phyloP scores from a whole-genome alignment of 2,888 invertebrate species.

The Azorinus chamasolen region DNA sequence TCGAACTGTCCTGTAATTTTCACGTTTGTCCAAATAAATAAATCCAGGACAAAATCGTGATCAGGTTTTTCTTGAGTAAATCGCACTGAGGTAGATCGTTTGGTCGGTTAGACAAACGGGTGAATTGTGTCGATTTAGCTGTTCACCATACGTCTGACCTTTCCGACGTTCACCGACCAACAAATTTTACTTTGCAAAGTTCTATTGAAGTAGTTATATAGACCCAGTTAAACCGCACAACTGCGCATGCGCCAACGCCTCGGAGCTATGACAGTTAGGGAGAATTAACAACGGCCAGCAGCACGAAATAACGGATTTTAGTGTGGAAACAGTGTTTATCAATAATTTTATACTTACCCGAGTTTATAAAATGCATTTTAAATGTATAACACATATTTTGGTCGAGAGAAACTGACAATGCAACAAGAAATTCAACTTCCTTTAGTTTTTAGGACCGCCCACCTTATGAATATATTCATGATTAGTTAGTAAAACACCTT shows the following conservation, averaged over 20 bases:
- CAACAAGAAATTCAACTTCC: constrained; percentile 15
- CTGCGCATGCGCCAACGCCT: no score
- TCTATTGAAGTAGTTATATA: constrained; percentile 61
- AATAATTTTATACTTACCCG: no score
- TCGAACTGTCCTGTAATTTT: constrained; percentile 8
- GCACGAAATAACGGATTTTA: no score
- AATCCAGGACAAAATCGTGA: no score
- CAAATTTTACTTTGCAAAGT: constrained; percentile 45
- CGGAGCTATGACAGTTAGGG: no score
- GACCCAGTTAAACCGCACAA: background rate
- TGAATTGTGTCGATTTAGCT: constrained; percentile 11
- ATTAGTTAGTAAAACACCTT: no score
- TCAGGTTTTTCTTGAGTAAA: no score
- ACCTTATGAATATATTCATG: constrained; percentile 23
- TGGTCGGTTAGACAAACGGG: constrained; percentile 46
- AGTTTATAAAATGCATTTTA: no score
- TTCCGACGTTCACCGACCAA: constrained; percentile 60
- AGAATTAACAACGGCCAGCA: no score
- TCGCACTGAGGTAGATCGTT: constrained; percentile 31
- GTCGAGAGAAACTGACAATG: no score
- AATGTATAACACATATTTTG: no score
- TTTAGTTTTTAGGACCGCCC: constrained; percentile 21
- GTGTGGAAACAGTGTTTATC: no score
- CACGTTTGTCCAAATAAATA: constrained; percentile 4
- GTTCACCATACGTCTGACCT: constrained; percentile 39